Evolutionary conservation across 2,113 vertebrate species (phyloP).

Genomic region (Muntiacus reevesi): DNA sequence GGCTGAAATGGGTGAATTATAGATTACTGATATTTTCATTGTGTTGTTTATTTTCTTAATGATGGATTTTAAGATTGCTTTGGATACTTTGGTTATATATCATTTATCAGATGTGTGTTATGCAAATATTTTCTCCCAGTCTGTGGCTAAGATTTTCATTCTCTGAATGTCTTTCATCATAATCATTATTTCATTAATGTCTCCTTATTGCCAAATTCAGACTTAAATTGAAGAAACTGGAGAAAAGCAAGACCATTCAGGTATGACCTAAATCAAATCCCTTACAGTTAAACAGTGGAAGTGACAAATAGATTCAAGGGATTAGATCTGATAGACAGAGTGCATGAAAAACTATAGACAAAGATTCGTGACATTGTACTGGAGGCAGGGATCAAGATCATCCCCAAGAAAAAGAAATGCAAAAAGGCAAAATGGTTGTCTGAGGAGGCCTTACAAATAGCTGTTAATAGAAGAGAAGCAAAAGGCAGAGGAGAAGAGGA

Average conservation of each 20-base stretch:
- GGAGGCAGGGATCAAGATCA: background rate
- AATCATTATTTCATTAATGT: background rate
- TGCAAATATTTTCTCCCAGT: background rate
- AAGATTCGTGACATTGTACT: background rate
- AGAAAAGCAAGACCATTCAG: background rate
- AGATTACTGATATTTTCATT: background rate
- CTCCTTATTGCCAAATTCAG: background rate
- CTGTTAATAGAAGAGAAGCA: background rate
- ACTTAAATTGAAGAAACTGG: background rate
- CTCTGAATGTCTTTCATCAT: background rate
- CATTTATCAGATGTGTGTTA: background rate
- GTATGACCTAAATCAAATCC: background rate
- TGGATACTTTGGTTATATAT: background rate
- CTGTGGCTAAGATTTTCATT: background rate
- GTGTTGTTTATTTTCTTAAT: background rate
- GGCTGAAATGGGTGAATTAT: background rate
- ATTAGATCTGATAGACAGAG: background rate
- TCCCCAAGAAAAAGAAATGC: background rate
- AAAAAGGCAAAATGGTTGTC: background rate
- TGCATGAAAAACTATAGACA: background rate
- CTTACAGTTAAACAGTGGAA: background rate
- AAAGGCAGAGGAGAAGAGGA: background rate
- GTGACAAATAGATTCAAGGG: background rate
- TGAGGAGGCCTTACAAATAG: background rate
- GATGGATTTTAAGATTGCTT: background rate